Base-by-base conservation (phyloP, 64 coral and sea anemone species). In the Dendronephthya gigantea region DNA sequence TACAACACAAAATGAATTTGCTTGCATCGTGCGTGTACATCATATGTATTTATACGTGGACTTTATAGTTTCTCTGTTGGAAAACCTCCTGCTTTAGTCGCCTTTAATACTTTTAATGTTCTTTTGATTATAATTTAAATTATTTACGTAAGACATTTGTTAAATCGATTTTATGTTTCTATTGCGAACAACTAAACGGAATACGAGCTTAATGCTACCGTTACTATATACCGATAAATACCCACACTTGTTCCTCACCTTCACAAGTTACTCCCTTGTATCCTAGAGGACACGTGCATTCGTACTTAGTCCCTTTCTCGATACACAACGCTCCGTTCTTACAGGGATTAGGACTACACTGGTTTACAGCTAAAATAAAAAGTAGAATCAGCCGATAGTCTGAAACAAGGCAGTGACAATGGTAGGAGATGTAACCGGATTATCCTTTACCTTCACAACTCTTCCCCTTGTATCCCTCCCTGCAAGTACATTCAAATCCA, bases 201-300 rank as follows among this genome's bases (percentile, higher is more conserved):
- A 38, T 30, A 35, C 17, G 6, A 62, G n/a, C 4, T 7, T 2
- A 1, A 45, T 45, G 40, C 12, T n/a, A 29, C 14, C n/a, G n/a
- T n/a, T 84, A 22, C 22, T 39, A 52, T 41, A 81, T 66, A 48
- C 19, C 19, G 0, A 27, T 27, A 17, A n/a, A 5, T n/a, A 62
- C 17, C 25, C 55, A 62, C 19, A 62, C 12, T 27, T n/a, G n/a
- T 48, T 50, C 27, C 49, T 33, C 83, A 93, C 95, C 95, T 98
- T 98, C 95, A 86, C 95, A 98, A 40, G 95, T 93, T 50, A 98
- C 85, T 30, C 95, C 95, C 82, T 98, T 98, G 84, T 89, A 98
- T 22, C 95, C 95, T 85, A 98, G 86, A 51, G 92, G 90, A 88
- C 95, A 98, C 1, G 95, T 98, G 48, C 95, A 98, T 76, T 98